A percentile compares a stretch with the other conserved stretches of the same genome.
These are phyloP conservation scores for Gonatopus flavifemur DNA, from an alignment of 1,140 invertebrate genomes.

Conservation along the genomic window DNA sequence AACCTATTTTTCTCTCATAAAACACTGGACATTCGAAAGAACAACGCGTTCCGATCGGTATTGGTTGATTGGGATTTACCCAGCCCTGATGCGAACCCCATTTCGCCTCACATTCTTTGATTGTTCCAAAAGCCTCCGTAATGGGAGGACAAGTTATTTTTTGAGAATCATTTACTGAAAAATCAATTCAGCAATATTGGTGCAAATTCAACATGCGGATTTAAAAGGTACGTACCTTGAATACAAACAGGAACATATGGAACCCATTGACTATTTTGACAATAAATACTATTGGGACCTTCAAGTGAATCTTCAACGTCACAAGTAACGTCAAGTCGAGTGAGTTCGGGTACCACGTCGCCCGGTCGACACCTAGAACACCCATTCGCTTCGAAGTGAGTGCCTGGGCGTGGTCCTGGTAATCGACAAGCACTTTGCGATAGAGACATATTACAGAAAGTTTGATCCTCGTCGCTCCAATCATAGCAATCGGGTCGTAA, in stretches of 20 bases:
- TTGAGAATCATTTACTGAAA: slow-evolving; percentile 11
- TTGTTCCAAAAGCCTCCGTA: slow-evolving; percentile 16
- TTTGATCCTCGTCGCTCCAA: slow-evolving; percentile 60
- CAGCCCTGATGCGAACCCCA: slow-evolving; percentile 35
- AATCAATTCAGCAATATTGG: background rate
- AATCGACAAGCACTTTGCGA: slow-evolving; percentile 37
- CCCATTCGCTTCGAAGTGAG: slow-evolving; percentile 23
- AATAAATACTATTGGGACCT: slow-evolving; percentile 31
- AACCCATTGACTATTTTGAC: slow-evolving; percentile 34
- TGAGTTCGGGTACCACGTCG: slow-evolving; percentile 32
- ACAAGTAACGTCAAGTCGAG: slow-evolving; percentile 35
- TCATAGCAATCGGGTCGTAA: slow-evolving; percentile 54
- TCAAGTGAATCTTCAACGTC: slow-evolving; percentile 25
- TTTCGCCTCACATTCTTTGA: slow-evolving; percentile 35
- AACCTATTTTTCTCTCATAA: slow-evolving; percentile 34
- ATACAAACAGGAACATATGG: slow-evolving; percentile 33
- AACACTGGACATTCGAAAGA: slow-evolving; percentile 42
- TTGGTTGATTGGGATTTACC: slow-evolving; percentile 34
- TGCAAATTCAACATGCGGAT: no score
- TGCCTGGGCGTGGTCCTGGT: slow-evolving; percentile 27
- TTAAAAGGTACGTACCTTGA: slow-evolving; percentile 18
- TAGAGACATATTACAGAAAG: slow-evolving; percentile 24
- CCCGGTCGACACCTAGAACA: slow-evolving; percentile 37
- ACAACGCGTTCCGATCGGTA: slow-evolving; percentile 38
- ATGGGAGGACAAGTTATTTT: slow-evolving; percentile 34